Base-by-base conservation (phyloP, 2,113 vertebrate genomes). In the Sinocyclocheilus anophthalmus region DNA sequence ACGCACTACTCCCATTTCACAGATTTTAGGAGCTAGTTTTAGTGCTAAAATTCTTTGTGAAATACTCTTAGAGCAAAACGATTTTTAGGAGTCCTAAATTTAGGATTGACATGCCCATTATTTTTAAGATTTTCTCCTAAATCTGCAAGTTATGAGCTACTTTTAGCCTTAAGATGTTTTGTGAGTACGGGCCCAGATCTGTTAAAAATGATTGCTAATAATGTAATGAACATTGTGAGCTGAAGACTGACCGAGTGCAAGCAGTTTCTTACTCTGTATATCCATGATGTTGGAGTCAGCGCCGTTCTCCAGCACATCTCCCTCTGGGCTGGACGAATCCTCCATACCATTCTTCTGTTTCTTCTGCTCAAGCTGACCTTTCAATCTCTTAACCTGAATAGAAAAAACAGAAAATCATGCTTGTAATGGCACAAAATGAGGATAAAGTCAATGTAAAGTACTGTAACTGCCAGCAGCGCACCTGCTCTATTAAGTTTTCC, bases 401-500 rank as follows among this genome's bases (percentile, higher is more conserved):
- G 85, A 65, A 4, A 14, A 30, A 59, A 9, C 8, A 42, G 42
- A 42, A 42, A 42, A 42, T 61, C 16, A 70, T 53, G 24, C 13
- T 45, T 33, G 10, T 53, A 2, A 53, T 11, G 11, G 11, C 16
- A 61, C 48, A 81, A 59, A 50, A 76, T 42, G 20, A 50, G 5
- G 20, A 22, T 2, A 55, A 75, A 69, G 22, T 55, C 22, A 18
- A 24, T 24, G 55, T 5, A 57, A 39, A 57, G 11, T 6, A 45
- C 42, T 45, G 42, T 7, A 24, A 57, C 13, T n/a, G 33, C 8
- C 37, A 11, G 9, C 50, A 55, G 84, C 85, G 94, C 94, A 99
- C 98, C 97, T 99, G 97, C 84, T 98, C 97, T 69, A 98, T 92
- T 73, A 99, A 94, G 88, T 93, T 94, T 85, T 99, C 97, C 61